Evolutionary conservation across 1,140 invertebrate genomes (phyloP), one percentile per base, ranked within the genome.

Genomic region (Platorchestia sp.): DNA sequence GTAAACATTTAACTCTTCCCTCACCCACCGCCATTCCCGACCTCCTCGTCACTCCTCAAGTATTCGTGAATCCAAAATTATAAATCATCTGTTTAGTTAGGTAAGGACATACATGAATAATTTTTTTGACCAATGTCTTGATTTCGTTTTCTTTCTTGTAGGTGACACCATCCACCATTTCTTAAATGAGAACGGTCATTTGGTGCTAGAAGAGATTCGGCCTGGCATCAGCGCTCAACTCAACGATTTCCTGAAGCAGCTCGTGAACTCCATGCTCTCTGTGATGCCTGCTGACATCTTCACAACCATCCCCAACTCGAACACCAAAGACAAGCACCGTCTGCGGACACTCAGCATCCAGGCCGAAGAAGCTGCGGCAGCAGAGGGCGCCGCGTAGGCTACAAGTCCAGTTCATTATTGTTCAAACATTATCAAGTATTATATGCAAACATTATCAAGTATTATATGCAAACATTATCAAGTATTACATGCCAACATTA

Each of bases 121-220:
- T 36, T 75, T 75, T 51, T 51, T 75, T 75, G 59, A 75, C 27
- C 27, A 10, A 10, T 36, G 27, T 75, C 59, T 89, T 14, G 42
- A 5, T 5, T 6, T 44, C 87, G 87, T 14, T 89, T 42, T 42
- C 41, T 44, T 3, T 42, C 41, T 14, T 89, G 5, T 36, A 93
- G 91, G 91, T 44, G 91, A 93, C 45, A 93, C 91, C 91, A 93
- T 93, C 91, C 91, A 93, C 40, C 91, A 93, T 44, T 93, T 93
- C 91, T 44, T 93, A 19, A 93, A 93, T 44, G 91, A 93, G 91
- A 93, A 93, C 91, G 91, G 91, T n/a, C 43, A 93, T 45, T 44
- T 93, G 43, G 91, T 93, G 91, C 91, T 93, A 44, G 91, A 93
- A 14, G 91, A 93, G 40, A 93, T 93, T 45, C 43, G 91, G 45